These are phyloP conservation scores for Hesperia comma DNA, from an alignment of 2,888 invertebrate species.

Conservation along the genomic window DNA sequence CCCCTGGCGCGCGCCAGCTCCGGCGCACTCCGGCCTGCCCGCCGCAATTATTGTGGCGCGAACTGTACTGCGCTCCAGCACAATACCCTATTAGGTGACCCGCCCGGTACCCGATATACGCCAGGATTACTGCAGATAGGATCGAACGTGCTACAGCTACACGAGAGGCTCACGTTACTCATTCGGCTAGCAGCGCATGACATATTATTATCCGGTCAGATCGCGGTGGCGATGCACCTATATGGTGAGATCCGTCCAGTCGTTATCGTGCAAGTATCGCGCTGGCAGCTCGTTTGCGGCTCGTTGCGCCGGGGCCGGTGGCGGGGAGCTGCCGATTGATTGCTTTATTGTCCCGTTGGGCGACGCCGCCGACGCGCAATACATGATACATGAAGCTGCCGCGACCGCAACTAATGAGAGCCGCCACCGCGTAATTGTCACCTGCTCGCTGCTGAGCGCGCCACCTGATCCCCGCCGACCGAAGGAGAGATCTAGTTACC, in stretches of 20 bases:
- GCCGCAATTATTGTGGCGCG: constrained; percentile 72
- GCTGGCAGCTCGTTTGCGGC: constrained; percentile 64
- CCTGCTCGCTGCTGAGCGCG: constrained; percentile 56
- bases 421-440: constrained; percentile 73
- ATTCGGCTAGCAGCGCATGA: constrained; percentile 1
- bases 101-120: constrained; percentile 11
- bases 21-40: constrained; percentile 63
- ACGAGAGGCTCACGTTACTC: neutral
- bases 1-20: constrained; percentile 79
- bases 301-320: constrained; percentile 44
- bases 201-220: constrained; percentile 25
- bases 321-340: constrained; percentile 70
- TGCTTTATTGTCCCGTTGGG: constrained; percentile 77
- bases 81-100: constrained; percentile 64
- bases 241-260: constrained; percentile 44
- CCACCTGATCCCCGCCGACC: constrained; percentile 17
- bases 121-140: neutral
- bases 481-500: constrained; percentile 60
- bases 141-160: neutral
- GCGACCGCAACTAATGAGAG: constrained; percentile 73
- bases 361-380: constrained; percentile 69
- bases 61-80: constrained; percentile 61
- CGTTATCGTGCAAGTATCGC: constrained; percentile 48
- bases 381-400: constrained; percentile 79
- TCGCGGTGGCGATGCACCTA: constrained; percentile 17